A percentile compares a stretch with the other conserved stretches of the same genome.
phyloP scores from a whole-genome alignment of 2,797 vertebrate species.

The Sebastes kiyomatsui region DNA sequence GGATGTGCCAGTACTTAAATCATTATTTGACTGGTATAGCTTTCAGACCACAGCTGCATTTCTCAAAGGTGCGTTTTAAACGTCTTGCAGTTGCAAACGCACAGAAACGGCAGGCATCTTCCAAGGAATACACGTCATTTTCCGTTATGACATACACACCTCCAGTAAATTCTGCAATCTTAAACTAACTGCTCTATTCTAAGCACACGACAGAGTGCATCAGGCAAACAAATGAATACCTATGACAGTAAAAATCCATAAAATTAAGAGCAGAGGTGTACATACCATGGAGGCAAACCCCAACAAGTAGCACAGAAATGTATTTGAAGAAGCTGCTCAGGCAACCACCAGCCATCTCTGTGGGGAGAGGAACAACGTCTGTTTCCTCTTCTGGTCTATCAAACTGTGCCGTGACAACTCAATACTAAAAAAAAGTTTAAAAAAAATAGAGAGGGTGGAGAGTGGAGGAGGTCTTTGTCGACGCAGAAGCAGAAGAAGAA shows the following conservation, averaged over 20 bases:
- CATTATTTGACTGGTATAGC: no score
- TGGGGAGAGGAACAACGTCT: background rate
- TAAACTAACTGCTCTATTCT: background rate
- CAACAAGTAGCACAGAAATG: conserved; percentile 9
- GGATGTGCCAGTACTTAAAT: background rate
- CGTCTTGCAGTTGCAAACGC: background rate
- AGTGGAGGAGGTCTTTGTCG: background rate
- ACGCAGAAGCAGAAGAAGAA: background rate
- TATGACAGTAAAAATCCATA: background rate
- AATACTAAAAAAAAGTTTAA: no score
- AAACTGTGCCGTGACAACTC: background rate
- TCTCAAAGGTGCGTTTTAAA: background rate
- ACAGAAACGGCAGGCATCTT: background rate
- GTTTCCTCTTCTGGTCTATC: conserved; percentile 49
- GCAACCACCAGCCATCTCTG: conserved; percentile 41
- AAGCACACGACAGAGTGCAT: background rate
- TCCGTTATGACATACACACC: background rate
- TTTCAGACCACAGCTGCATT: background rate
- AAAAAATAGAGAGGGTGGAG: background rate
- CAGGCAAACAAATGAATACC: background rate
- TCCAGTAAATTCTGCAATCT: background rate
- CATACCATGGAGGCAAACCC: conserved; percentile 23
- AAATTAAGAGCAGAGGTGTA: background rate
- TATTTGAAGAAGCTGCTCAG: background rate
- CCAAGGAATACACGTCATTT: conserved; percentile 1